Evolutionary conservation across 2,113 vertebrate genomes (phyloP).

Genomic region (Salvelinus alpinus): DNA sequence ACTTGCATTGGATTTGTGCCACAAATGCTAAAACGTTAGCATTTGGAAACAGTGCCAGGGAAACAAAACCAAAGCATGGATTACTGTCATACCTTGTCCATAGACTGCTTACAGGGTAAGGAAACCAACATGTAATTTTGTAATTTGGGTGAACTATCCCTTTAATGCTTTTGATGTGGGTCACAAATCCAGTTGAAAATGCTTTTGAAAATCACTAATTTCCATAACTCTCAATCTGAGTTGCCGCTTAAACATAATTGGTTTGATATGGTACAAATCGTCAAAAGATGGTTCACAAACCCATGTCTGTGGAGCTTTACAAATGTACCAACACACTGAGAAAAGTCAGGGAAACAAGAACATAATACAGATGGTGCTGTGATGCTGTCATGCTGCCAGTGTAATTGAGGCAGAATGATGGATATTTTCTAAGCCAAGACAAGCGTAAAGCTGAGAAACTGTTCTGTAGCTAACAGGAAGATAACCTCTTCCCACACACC

Average conservation of each 20-base stretch:
- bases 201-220: background rate
- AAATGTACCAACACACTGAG: too few species aligned
- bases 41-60: too few species aligned
- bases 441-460: too few species aligned
- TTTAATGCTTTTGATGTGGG: background rate
- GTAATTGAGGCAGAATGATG: too few species aligned
- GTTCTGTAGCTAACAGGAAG: background rate
- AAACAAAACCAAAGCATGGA: too few species aligned
- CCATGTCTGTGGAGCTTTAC: background rate
- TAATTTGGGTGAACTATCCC: too few species aligned
- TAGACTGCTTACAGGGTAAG: too few species aligned
- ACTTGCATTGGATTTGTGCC: too few species aligned
- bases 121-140: too few species aligned
- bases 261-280: background rate
- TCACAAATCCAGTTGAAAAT: background rate
- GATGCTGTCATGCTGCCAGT: background rate
- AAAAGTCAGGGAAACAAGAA: background rate
- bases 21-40: too few species aligned
- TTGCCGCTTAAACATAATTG: background rate
- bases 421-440: too few species aligned
- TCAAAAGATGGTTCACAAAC: background rate
- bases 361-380: background rate
- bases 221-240: background rate
- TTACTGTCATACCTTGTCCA: too few species aligned
- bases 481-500: background rate